Evolutionary conservation across 1,140 invertebrate genomes (phyloP).

Genomic region (Nasonia longicornis): DNA sequence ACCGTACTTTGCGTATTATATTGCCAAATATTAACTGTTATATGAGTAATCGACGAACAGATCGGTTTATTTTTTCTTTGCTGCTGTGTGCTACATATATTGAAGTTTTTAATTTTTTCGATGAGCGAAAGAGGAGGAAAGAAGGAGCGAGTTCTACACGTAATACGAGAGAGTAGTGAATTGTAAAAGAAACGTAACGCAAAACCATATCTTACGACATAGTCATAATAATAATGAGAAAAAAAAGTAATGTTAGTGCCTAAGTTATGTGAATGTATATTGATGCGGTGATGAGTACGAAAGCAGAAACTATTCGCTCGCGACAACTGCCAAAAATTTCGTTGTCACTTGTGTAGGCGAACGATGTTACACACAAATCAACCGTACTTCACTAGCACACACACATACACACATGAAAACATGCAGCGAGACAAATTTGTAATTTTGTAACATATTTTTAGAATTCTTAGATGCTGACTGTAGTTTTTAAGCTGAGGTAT

Average conservation of each 20-base stretch:
- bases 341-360: constrained; percentile 19
- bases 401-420: constrained; percentile 6
- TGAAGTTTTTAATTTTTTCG: constrained; percentile 1
- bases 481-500: constrained; percentile 36
- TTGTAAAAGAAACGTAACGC: constrained; percentile 10
- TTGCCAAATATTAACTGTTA: constrained; percentile 46
- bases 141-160: not conserved
- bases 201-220: constrained; percentile 35
- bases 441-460: constrained; percentile 48
- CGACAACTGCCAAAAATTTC: constrained; percentile 44
- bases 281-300: not conserved
- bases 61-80: constrained; percentile 18
- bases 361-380: constrained; percentile 29
- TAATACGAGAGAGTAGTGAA: not conserved
- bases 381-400: constrained; percentile 40
- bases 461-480: constrained; percentile 36
- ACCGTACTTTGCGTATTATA: constrained; percentile 38
- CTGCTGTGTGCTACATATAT: constrained; percentile 10
- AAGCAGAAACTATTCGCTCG: constrained; percentile 10
- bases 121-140: not conserved
- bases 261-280: constrained; percentile 37
- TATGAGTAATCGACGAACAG: constrained; percentile 14
- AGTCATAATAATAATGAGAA: constrained; percentile 9
- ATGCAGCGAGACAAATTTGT: constrained; percentile 38
- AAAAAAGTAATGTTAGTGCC: constrained; percentile 40